A percentile compares a stretch with the other conserved stretches of the same genome.
These are phyloP conservation scores for Semicossyphus pulcher DNA, from an alignment of 2,113 vertebrate species.

Conservation along the genomic window DNA sequence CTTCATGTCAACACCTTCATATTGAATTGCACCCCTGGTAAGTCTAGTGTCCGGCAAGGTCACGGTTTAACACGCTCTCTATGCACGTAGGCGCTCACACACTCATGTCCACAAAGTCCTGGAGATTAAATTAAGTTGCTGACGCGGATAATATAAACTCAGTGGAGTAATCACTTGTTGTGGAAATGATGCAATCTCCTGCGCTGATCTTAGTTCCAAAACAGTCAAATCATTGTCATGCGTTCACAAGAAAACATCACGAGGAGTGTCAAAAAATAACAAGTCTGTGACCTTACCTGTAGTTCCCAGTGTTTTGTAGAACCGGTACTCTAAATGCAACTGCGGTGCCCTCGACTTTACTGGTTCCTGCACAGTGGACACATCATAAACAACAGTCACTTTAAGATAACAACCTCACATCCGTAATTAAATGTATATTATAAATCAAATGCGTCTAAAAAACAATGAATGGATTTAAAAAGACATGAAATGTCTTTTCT, in stretches of 20 bases:
- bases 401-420: not conserved
- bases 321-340: constrained; percentile 97
- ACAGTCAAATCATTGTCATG: constrained; percentile 45
- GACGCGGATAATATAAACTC: constrained; percentile 29
- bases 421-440: not conserved
- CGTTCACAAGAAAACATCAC: constrained; percentile 5
- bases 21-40: not conserved
- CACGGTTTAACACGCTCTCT: not conserved
- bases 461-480: not conserved
- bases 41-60: constrained; percentile 35
- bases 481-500: not conserved
- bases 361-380: constrained; percentile 88
- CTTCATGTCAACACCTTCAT: constrained; percentile 7
- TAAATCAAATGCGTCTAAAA: not conserved
- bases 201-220: constrained; percentile 48
- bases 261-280: not conserved
- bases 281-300: constrained; percentile 83
- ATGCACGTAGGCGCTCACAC: not conserved
- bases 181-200: constrained; percentile 72
- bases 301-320: constrained; percentile 97
- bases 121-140: constrained; percentile 47
- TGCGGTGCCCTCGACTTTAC: constrained; percentile 98
- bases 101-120: constrained; percentile 14
- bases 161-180: constrained; percentile 66
- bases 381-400: constrained; percentile 20